A percentile compares a stretch with the other conserved stretches of the same genome.
Evolutionary conservation across 1,140 invertebrate species (phyloP).

Genomic region (Helicoverpa zea): DNA sequence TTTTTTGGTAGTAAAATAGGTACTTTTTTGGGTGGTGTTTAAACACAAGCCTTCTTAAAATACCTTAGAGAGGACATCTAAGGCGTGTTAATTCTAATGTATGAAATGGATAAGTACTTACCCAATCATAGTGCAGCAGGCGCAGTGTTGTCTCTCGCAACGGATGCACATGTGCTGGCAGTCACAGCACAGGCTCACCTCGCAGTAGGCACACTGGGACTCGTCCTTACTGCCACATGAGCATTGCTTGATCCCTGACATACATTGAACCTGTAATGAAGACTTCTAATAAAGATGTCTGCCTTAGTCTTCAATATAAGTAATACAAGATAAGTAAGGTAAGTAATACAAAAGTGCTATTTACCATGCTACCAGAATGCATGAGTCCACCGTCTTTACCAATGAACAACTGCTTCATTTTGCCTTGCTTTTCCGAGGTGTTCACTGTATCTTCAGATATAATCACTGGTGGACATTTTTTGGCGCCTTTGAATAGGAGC

Average conservation of each 20-base stretch:
- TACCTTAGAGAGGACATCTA: not conserved
- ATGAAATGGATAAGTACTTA: constrained; percentile 49
- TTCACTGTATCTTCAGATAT: constrained; percentile 32
- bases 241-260: constrained; percentile 53
- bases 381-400: constrained; percentile 69
- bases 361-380: constrained; percentile 68
- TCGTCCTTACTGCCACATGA: constrained; percentile 60
- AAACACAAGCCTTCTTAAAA: no score
- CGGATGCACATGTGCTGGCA: constrained; percentile 63
- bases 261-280: constrained; percentile 50
- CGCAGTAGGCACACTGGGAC: constrained; percentile 70
- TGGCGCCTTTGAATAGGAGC: constrained; percentile 74
- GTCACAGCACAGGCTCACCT: constrained; percentile 60
- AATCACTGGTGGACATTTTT: constrained; percentile 57
- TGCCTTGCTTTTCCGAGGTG: constrained; percentile 63
- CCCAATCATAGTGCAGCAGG: constrained; percentile 66
- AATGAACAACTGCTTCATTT: constrained; percentile 77
- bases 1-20: no score
- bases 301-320: not conserved
- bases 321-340: not conserved
- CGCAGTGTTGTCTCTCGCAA: constrained; percentile 64
- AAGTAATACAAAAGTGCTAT: not conserved
- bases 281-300: not conserved
- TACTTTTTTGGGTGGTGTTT: no score
- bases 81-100: not conserved